Percentiles rank a stretch among this genome's conserved stretches.
Evolutionary conservation across 1,140 invertebrate species (phyloP).

Genomic region (Copidosoma floridanum): DNA sequence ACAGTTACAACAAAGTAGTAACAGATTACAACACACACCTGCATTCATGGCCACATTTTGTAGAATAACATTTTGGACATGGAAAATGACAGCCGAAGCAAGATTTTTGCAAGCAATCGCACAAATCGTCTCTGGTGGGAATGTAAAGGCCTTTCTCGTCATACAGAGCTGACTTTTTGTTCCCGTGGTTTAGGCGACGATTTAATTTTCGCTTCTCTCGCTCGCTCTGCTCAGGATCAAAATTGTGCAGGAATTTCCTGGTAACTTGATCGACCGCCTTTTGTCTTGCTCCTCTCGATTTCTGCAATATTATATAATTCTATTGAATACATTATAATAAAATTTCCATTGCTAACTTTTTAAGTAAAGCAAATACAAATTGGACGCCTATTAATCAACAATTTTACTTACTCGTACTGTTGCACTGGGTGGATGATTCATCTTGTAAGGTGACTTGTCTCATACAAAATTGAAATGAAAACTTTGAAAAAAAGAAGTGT

Average conservation of each 20-base stretch:
- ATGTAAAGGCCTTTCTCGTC: conserved; percentile 51
- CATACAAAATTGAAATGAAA: no score
- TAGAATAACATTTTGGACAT: conserved; percentile 69
- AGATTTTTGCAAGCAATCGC: conserved; percentile 70
- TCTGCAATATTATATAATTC: conserved; percentile 31
- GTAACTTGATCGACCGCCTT: conserved; percentile 38
- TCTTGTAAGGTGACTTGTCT: no score
- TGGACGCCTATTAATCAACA: no score
- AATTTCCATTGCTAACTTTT: background rate
- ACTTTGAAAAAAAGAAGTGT: no score
- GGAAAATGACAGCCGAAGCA: conserved; percentile 80
- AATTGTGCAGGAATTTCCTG: conserved; percentile 50
- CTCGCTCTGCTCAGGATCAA: conserved; percentile 53
- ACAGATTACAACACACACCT: no score
- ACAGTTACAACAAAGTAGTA: no score
- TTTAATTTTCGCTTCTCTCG: conserved; percentile 52
- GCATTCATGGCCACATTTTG: conserved; percentile 66
- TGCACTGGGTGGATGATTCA: no score
- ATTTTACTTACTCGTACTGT: no score
- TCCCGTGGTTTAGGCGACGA: conserved; percentile 44
- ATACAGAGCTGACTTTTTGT: conserved; percentile 43
- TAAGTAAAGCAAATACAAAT: background rate
- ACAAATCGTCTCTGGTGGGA: conserved; percentile 66
- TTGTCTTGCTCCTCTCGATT: conserved; percentile 36
- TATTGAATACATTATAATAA: background rate